A percentile compares a stretch with the other conserved stretches of the same genome.
phyloP scores from a whole-genome alignment of 92 coral and sea anemone species.

The Anthopleura xanthogrammica region DNA sequence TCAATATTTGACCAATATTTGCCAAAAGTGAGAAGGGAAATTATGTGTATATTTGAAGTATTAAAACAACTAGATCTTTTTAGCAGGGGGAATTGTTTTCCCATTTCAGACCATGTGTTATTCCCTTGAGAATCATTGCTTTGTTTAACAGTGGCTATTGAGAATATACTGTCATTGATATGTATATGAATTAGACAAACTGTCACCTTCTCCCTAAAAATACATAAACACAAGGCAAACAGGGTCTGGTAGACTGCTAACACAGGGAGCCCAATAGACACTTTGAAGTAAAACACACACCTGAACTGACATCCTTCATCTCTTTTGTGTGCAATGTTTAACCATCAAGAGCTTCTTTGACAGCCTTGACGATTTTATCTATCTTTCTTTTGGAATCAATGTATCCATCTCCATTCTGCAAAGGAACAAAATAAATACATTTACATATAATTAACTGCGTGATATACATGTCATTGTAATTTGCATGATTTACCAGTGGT shows the following conservation, averaged over 20 bases:
- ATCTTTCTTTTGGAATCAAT: slow-evolving; percentile 50
- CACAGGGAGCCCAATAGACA: too few relatives aligned
- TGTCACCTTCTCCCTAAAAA: too few relatives aligned
- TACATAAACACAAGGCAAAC: too few relatives aligned
- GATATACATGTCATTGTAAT: background rate
- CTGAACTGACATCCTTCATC: slow-evolving; percentile 12
- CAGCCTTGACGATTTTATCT: slow-evolving; percentile 61
- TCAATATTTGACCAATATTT: background rate
- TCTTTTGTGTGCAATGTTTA: background rate
- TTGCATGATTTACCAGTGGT: background rate
- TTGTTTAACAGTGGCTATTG: too few relatives aligned
- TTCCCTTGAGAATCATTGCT: too few relatives aligned
- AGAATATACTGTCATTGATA: too few relatives aligned
- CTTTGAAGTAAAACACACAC: background rate
- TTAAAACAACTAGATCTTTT: too few relatives aligned
- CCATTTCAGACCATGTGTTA: too few relatives aligned
- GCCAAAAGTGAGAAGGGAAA: background rate
- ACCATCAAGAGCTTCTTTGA: slow-evolving; percentile 42
- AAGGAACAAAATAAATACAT: background rate
- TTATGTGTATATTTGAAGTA: background rate
- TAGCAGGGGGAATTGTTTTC: too few relatives aligned
- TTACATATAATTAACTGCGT: background rate
- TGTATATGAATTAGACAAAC: too few relatives aligned
- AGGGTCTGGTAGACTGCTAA: too few relatives aligned
- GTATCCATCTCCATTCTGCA: slow-evolving; percentile 90